Percentiles rank a stretch among this genome's conserved stretches.
Evolutionary conservation across 2,888 invertebrate genomes (phyloP).

Genomic region (Troilus luridus): DNA sequence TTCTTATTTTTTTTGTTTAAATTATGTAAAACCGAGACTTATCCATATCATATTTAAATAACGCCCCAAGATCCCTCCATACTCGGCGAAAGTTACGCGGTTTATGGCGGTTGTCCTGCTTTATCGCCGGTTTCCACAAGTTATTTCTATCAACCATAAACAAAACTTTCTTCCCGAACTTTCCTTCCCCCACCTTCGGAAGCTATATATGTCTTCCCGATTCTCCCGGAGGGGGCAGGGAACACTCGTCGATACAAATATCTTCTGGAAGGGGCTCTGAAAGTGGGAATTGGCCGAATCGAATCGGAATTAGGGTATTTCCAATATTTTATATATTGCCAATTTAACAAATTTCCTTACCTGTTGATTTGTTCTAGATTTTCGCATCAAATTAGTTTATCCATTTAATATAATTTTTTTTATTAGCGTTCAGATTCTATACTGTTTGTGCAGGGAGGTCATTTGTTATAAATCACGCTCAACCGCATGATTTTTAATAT

Average conservation of each 20-base stretch:
- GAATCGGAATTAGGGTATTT: not conserved
- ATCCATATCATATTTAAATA: slow-evolving; percentile 8
- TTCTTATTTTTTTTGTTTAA: not conserved
- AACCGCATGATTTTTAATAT: too few relatives aligned
- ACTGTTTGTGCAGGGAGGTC: too few relatives aligned
- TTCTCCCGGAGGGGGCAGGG: not conserved
- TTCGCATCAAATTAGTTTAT: too few relatives aligned
- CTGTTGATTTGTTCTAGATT: not conserved
- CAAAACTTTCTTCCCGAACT: not conserved
- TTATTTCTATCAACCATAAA: slow-evolving; percentile 23
- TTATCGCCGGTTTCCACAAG: not conserved
- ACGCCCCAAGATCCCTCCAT: not conserved
- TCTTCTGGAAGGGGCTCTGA: not conserved
- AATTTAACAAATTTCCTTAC: not conserved
- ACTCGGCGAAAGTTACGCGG: not conserved
- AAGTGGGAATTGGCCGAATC: not conserved
- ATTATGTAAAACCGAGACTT: not conserved
- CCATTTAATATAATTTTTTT: too few relatives aligned
- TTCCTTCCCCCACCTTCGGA: not conserved
- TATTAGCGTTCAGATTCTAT: too few relatives aligned
- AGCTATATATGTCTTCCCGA: not conserved
- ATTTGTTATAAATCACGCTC: too few relatives aligned
- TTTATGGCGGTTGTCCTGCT: not conserved
- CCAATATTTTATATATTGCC: not conserved
- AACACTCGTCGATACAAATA: not conserved